phyloP scores from a whole-genome alignment of 2,797 vertebrate genomes.

The Gallinago solitaria region DNA sequence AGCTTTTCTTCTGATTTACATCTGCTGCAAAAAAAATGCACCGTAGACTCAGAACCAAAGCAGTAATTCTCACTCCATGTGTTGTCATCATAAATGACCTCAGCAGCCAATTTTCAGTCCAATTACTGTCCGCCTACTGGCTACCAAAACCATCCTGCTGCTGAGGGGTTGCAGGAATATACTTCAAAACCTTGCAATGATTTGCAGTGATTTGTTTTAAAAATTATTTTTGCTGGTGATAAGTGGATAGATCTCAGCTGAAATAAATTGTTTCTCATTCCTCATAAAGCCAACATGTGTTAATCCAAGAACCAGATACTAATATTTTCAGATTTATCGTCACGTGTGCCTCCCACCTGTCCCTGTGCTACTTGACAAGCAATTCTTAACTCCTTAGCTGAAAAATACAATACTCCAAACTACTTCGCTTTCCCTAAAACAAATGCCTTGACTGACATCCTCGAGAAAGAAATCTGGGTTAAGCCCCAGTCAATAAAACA shows the following conservation, averaged over 20 bases:
- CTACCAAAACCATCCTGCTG: neutral
- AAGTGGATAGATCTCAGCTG: neutral
- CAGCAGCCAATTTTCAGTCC: constrained; percentile 15
- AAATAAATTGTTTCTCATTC: neutral
- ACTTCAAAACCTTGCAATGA: neutral
- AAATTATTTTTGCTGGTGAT: neutral
- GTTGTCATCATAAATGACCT: neutral
- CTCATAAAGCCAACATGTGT: neutral
- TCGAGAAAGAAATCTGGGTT: neutral
- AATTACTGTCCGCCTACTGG: constrained; percentile 16
- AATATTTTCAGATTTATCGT: neutral
- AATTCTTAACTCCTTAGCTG: neutral
- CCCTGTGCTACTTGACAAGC: neutral
- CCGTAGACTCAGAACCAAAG: neutral
- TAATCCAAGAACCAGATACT: neutral
- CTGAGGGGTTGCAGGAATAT: neutral
- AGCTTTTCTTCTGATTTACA: constrained; percentile 16
- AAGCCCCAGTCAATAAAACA: neutral
- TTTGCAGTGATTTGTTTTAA: neutral
- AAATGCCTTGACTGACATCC: neutral
- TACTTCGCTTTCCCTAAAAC: neutral
- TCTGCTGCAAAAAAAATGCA: neutral
- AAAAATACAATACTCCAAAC: neutral
- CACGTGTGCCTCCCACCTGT: neutral
- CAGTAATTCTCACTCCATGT: constrained; percentile 10